phyloP scores from a whole-genome alignment of 2,797 vertebrate species.

The Enteromius mattozi region DNA sequence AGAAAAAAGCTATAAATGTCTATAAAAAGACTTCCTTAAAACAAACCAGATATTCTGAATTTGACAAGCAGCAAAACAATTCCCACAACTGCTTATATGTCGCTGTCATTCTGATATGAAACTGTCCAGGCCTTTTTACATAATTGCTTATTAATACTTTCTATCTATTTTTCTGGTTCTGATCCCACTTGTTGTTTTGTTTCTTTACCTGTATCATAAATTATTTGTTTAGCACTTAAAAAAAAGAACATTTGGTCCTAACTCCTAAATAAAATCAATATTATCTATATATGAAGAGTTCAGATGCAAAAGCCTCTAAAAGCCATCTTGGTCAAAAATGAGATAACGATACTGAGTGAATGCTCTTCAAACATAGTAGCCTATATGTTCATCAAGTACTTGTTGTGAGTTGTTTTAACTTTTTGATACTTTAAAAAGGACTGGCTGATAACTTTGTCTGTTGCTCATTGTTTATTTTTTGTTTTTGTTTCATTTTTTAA shows the following conservation, averaged over 20 bases:
- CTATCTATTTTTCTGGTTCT: neutral
- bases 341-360: too few species aligned
- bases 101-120: neutral
- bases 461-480: neutral
- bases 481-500: neutral
- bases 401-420: neutral
- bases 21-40: neutral
- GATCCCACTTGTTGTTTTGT: neutral
- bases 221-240: neutral
- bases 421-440: neutral
- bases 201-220: neutral
- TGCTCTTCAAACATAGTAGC: too few species aligned
- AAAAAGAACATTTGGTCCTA: neutral
- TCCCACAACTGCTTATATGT: neutral
- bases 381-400: too few species aligned
- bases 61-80: neutral
- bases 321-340: too few species aligned
- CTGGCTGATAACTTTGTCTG: neutral
- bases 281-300: too few species aligned
- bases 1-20: neutral
- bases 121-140: neutral
- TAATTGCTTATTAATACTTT: conserved; percentile 9
- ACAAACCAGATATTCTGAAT: neutral
- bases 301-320: too few species aligned
- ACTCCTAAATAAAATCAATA: neutral